Evolutionary conservation across 2,113 vertebrate genomes (phyloP).

Genomic region (Apodemus speciosus): DNA sequence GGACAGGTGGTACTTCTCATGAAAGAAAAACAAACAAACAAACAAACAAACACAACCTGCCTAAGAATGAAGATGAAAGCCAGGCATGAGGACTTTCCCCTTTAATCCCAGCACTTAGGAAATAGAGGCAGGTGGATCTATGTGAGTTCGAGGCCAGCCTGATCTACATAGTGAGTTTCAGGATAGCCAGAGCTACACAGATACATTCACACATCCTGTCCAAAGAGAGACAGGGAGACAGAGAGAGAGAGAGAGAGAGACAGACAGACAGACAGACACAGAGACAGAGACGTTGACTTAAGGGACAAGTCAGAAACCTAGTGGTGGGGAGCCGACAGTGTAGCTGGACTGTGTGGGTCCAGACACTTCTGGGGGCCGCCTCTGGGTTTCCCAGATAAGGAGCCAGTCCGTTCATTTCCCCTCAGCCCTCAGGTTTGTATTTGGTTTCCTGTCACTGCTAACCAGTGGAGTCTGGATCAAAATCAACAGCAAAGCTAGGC

Average conservation of each 20-base stretch:
- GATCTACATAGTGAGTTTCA: not conserved
- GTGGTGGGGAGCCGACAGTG: not conserved
- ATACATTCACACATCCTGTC: not conserved
- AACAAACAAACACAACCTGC: not conserved
- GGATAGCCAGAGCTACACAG: not conserved
- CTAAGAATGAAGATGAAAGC: not conserved
- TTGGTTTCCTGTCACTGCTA: slow-evolving; percentile 20
- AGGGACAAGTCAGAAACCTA: not conserved
- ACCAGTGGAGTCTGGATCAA: not conserved
- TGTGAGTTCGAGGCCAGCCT: not conserved
- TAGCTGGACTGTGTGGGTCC: not conserved
- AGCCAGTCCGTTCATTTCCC: not conserved
- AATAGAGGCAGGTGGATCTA: not conserved
- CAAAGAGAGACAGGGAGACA: not conserved
- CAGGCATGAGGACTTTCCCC: not conserved
- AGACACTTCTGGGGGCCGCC: not conserved
- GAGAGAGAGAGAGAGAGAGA: not conserved
- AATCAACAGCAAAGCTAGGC: not conserved
- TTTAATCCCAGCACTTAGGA: not conserved
- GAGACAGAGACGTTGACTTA: not conserved
- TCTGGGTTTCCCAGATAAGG: not conserved
- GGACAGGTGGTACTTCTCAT: too few relatives aligned
- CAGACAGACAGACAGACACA: not conserved
- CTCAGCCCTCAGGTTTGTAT: not conserved
- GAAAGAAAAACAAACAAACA: not conserved